These are phyloP conservation scores for Symphodus melops DNA, from an alignment of 2,113 vertebrate genomes.

Conservation along the genomic window DNA sequence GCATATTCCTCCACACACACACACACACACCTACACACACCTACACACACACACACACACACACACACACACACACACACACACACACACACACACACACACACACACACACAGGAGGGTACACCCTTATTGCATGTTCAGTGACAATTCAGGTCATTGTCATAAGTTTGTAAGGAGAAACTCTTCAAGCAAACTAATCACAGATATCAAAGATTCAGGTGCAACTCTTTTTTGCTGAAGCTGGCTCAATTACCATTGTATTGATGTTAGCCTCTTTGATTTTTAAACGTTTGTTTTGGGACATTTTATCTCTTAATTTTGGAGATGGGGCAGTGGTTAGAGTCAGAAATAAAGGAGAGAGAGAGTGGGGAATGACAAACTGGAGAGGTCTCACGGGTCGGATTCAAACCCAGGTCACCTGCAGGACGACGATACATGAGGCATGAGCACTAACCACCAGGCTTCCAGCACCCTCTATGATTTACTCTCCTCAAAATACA, in stretches of 20 bases:
- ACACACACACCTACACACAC: too few species aligned
- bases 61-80: not conserved
- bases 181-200: not conserved
- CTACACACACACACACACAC: not conserved
- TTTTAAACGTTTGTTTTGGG: too few species aligned
- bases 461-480: not conserved
- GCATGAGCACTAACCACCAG: too few species aligned
- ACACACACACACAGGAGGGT: too few species aligned
- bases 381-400: too few species aligned
- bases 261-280: slow-evolving; percentile 21
- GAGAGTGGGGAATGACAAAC: too few species aligned
- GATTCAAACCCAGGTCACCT: too few species aligned
- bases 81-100: not conserved
- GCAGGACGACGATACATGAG: too few species aligned
- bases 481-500: slow-evolving; percentile 32
- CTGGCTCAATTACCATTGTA: slow-evolving; percentile 32
- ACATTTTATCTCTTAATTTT: too few species aligned
- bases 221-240: slow-evolving; percentile 18
- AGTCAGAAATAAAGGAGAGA: too few species aligned
- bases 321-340: too few species aligned
- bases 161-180: not conserved
- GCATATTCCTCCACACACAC: slow-evolving; percentile 2
- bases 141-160: slow-evolving; percentile 6
- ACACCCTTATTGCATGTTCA: not conserved
- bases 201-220: not conserved